Percentiles rank a stretch among this genome's conserved stretches.
phyloP scores from a whole-genome alignment of 2,888 invertebrate species.

The Xestia xanthographa region DNA sequence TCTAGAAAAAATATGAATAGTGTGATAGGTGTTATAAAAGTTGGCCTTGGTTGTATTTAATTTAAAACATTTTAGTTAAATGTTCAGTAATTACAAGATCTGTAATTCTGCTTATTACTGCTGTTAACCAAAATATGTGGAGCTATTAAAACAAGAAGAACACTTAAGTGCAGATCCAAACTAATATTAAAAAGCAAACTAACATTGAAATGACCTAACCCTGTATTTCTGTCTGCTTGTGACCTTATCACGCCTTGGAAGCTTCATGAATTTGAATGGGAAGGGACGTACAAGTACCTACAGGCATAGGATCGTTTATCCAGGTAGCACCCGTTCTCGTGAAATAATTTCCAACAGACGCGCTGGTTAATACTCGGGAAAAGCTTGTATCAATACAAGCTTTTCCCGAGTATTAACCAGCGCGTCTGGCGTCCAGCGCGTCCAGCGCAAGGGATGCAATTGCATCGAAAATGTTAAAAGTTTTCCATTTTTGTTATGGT shows the following conservation, averaged over 20 bases:
- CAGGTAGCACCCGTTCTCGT: neutral
- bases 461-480: neutral
- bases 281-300: neutral
- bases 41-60: neutral
- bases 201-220: neutral
- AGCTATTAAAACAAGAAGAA: no score
- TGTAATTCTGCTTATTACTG: neutral
- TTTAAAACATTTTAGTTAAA: neutral
- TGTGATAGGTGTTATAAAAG: neutral
- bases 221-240: neutral
- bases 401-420: neutral
- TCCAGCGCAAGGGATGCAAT: neutral
- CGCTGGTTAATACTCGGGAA: neutral
- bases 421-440: no score
- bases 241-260: neutral
- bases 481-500: neutral
- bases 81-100: neutral
- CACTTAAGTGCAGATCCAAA: neutral
- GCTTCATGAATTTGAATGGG: neutral
- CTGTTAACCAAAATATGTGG: neutral
- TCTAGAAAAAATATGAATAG: constrained; percentile 25
- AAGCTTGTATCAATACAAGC: no score
- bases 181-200: neutral
- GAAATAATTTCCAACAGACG: neutral
- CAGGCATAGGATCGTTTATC: neutral